Conservation (phyloP, 2,113 vertebrate genomes). For the Sinosuthora webbiana region DNA sequence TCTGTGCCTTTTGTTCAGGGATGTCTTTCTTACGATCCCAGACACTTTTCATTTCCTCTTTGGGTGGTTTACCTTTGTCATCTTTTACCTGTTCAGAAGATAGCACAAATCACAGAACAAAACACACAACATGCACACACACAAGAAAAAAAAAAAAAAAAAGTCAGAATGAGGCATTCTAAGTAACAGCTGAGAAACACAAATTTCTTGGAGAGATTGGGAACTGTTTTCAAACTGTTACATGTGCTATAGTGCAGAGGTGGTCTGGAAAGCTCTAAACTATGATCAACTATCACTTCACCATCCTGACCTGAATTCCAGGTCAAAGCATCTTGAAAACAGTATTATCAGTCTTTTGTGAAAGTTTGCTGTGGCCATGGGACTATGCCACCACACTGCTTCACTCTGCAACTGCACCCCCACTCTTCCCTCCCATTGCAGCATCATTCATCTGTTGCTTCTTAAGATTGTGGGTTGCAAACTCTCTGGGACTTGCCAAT, state of each 20-base stretch:
- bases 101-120: background rate
- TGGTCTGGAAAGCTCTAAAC: background rate
- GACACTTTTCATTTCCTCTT: conserved; percentile 75
- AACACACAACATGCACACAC: background rate
- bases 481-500: background rate
- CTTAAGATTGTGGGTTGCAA: background rate
- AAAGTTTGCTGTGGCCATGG: background rate
- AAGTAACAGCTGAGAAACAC: background rate
- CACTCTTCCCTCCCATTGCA: background rate
- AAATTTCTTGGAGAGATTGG: background rate
- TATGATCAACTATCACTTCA: background rate
- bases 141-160: too few relatives aligned
- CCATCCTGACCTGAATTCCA: background rate
- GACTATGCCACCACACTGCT: background rate
- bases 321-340: background rate
- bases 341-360: background rate
- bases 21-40: conserved; percentile 77
- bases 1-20: conserved; percentile 81
- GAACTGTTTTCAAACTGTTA: background rate
- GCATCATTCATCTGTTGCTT: background rate
- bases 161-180: background rate
- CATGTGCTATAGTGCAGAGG: background rate
- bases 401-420: background rate
- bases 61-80: conserved; percentile 73
- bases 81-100: conserved; percentile 78